These are phyloP conservation scores for Monarcha castaneiventris DNA, from an alignment of 2,113 vertebrate species.

Conservation along the genomic window DNA sequence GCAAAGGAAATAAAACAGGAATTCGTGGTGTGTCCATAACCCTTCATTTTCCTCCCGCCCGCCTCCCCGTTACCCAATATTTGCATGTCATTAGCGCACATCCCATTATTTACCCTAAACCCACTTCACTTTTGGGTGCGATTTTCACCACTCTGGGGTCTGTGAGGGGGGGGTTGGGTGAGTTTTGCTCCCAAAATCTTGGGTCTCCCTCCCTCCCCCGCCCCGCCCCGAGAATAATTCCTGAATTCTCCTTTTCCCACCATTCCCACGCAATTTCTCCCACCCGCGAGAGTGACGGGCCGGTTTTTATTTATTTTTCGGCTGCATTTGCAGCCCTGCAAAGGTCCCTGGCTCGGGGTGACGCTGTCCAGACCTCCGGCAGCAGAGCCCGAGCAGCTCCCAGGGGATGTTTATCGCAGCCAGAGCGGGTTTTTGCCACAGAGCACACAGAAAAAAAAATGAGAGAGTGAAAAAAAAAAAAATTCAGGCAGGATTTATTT, in stretches of 20 bases:
- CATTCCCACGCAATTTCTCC: slow-evolving; percentile 30
- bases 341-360: background rate
- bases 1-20: slow-evolving; percentile 8
- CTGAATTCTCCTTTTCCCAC: background rate
- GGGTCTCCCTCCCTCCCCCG: too few species aligned
- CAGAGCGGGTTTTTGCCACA: background rate
- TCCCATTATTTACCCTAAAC: background rate
- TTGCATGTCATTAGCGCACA: background rate
- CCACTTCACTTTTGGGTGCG: background rate
- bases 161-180: background rate
- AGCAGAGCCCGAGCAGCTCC: background rate
- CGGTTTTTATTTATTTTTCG: background rate
- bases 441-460: background rate
- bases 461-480: background rate
- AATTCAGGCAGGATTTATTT: slow-evolving; percentile 5
- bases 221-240: background rate
- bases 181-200: background rate
- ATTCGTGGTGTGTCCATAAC: background rate
- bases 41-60: background rate
- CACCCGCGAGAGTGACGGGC: background rate
- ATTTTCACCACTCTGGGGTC: background rate
- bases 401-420: slow-evolving; percentile 24
- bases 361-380: slow-evolving; percentile 22
- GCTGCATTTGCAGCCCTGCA: background rate
- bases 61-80: background rate